Base-by-base conservation (phyloP, 2,888 invertebrate species). In the Oscheius sp. region DNA sequence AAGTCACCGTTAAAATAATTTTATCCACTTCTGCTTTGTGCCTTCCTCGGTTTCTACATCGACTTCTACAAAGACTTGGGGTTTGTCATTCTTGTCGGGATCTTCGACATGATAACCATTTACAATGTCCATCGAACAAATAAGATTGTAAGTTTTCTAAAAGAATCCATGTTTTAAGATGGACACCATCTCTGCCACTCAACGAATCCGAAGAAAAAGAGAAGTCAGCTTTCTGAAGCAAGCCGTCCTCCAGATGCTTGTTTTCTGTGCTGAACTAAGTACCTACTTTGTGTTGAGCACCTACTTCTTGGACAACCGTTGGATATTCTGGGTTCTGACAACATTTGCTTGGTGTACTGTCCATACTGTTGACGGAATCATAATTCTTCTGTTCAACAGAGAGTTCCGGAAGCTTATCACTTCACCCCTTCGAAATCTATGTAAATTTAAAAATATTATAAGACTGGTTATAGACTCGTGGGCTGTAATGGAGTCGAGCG, bases 221-320 rank as follows among this genome's bases (percentile, higher is more conserved):
- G 64, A 64, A 38, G 38, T 64, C 26, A 64, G 32, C 36, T 64
- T 64, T 17, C 41, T 64, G n/a, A 64, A 51, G 26, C 64, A 64
- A 36, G 64, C 62, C 14, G 32, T 45, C 20, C 62, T 70, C n/a
- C 74, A 74, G 62, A 72, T 70, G 30, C 49, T 57, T 5, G 54
- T 72, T 3, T 74, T 74, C 63, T 65, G 68, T 17, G 49, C 44
- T 17, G 74, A 74, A 49, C 67, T 74, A 30, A 59, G 70, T n/a
- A 70, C 72, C n/a, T 72, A 74, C 33, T 74, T 72, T 56, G 61
- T 72, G 3, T 41, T 70, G 3, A 33, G 64, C 2, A 33, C 33
- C 12, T 36, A 57, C n/a, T 64, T 64, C 14, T 4, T 33, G 17
- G 49, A 50, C 33, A 64, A 69, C n/a, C 50, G 45, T 64, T 74